phyloP scores from a whole-genome alignment of 2,888 invertebrate genomes.

The Aelia acuminata region DNA sequence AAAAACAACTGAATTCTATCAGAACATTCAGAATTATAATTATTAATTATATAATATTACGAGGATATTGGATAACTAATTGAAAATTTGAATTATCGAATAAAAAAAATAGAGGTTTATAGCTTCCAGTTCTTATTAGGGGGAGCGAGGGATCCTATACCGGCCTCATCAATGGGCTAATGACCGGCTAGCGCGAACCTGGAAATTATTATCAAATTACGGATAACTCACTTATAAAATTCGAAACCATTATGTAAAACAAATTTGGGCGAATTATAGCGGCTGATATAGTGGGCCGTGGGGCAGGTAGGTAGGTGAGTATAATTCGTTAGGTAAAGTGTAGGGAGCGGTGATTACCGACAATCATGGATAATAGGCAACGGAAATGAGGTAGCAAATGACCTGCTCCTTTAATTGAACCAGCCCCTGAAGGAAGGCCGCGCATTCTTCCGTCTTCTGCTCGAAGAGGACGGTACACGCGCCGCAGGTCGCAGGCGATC shows the following conservation, averaged over 20 bases:
- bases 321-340: conserved; percentile 65
- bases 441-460: background rate
- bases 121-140: conserved; percentile 21
- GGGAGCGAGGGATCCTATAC: background rate
- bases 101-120: background rate
- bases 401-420: conserved; percentile 58
- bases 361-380: conserved; percentile 65
- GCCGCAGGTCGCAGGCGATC: background rate
- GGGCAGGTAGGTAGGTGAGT: conserved; percentile 52
- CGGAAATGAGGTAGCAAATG: conserved; percentile 66
- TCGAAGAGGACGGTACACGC: background rate
- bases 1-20: background rate
- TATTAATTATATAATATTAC: background rate
- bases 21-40: background rate
- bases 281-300: conserved; percentile 26
- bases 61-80: background rate
- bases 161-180: conserved; percentile 52
- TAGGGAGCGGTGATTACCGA: conserved; percentile 64
- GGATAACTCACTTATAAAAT: conserved; percentile 65
- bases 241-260: conserved; percentile 65
- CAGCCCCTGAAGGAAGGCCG: background rate
- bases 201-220: conserved; percentile 65
- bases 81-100: background rate
- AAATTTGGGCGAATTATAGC: conserved; percentile 63
- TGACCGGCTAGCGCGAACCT: conserved; percentile 52